phyloP scores from a whole-genome alignment of 2,888 invertebrate genomes.

The Sycophila texana region DNA sequence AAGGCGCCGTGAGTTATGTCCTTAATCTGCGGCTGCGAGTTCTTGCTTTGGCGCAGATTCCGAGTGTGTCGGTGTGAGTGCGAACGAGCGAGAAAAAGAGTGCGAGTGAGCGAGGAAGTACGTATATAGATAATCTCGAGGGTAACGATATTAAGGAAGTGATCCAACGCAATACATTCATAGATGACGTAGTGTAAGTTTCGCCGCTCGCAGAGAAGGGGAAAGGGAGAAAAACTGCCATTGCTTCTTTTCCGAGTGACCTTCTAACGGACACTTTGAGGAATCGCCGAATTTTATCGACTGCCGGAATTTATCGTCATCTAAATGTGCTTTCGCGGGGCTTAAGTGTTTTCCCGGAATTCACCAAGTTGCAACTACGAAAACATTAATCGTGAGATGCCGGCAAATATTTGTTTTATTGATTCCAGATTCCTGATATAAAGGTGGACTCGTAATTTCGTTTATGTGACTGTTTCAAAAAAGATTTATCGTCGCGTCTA shows the following conservation, averaged over 20 bases:
- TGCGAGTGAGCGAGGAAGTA: conserved; percentile 4
- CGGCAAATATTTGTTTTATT: too few species aligned
- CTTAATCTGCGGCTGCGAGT: conserved; percentile 54
- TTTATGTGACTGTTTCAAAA: too few species aligned
- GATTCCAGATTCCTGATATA: too few species aligned
- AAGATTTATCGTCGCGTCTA: too few species aligned
- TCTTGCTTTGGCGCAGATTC: conserved; percentile 39
- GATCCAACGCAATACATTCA: conserved; percentile 68
- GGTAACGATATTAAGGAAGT: conserved; percentile 64
- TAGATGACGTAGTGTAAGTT: conserved; percentile 48
- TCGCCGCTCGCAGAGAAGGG: conserved; percentile 53
- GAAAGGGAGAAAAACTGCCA: background rate
- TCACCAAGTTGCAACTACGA: too few species aligned
- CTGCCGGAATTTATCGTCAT: too few species aligned
- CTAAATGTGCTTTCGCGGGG: too few species aligned
- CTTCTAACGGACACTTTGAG: conserved; percentile 47
- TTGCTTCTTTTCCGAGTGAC: conserved; percentile 3
- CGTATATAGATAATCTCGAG: conserved; percentile 34
- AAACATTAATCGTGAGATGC: too few species aligned
- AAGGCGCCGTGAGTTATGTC: conserved; percentile 53
- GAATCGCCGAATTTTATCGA: conserved; percentile 4
- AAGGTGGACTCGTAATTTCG: too few species aligned
- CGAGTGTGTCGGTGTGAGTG: conserved; percentile 5
- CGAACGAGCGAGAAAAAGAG: background rate
- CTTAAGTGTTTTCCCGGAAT: too few species aligned